Conservation (phyloP, 1,140 invertebrate genomes). For the Magallana gigas region DNA sequence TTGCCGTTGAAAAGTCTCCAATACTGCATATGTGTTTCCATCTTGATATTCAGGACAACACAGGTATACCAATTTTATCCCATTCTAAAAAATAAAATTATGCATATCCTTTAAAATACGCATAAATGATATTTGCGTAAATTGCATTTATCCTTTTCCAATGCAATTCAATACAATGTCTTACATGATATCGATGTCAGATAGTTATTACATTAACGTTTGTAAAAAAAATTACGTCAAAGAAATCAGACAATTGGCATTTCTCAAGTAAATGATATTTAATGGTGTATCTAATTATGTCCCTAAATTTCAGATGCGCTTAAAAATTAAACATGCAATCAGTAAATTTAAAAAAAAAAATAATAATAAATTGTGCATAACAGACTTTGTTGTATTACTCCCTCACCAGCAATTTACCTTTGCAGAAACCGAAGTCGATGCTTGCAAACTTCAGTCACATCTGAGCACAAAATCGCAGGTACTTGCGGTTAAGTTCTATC, state of each 20-base stretch:
- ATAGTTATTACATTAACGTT: background rate
- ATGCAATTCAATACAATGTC: too few species aligned
- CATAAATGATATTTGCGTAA: too few species aligned
- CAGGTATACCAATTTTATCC: background rate
- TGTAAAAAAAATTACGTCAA: background rate
- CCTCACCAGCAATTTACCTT: background rate
- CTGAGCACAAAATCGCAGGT: constrained; percentile 8
- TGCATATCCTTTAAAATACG: too few species aligned
- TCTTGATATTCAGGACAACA: background rate
- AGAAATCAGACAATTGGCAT: background rate
- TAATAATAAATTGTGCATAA: too few species aligned
- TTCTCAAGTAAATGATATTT: too few species aligned
- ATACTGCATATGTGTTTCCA: background rate
- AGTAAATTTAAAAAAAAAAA: too few species aligned
- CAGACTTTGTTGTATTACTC: too few species aligned
- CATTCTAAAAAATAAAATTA: background rate
- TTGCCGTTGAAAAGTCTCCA: background rate
- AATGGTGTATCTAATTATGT: too few species aligned
- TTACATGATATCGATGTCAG: too few species aligned
- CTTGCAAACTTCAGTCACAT: background rate
- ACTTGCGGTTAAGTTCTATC: constrained; percentile 6
- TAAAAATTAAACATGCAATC: too few species aligned
- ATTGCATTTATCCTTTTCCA: too few species aligned
- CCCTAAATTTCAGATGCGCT: too few species aligned
- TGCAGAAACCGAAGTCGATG: background rate